phyloP scores from a whole-genome alignment of 2,797 vertebrate genomes.

The Notoglanidium macrostoma region DNA sequence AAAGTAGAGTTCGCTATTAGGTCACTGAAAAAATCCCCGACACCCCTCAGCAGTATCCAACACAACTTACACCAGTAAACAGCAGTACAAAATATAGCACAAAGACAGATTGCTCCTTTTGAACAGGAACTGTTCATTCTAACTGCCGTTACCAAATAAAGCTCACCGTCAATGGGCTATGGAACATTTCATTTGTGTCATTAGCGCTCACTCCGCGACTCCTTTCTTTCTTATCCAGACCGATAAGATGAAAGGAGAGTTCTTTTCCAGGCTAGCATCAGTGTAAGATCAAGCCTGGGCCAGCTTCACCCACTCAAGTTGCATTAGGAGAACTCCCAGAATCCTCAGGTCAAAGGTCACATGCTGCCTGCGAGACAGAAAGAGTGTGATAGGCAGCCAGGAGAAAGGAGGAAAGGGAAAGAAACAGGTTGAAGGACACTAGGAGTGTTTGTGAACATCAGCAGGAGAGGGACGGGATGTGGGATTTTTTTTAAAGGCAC shows the following conservation, averaged over 20 bases:
- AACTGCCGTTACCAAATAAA: not conserved
- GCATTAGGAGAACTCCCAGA: slow-evolving; percentile 19
- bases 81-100: not conserved
- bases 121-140: not conserved
- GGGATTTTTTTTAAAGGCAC: not conserved
- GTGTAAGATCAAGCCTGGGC: slow-evolving; percentile 1
- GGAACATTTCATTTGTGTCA: slow-evolving; percentile 12
- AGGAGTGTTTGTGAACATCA: slow-evolving; percentile 8
- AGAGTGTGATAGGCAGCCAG: not conserved
- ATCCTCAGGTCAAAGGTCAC: slow-evolving; percentile 24
- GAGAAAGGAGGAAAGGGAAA: not conserved
- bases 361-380: not conserved
- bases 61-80: not conserved
- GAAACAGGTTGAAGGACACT: slow-evolving; percentile 4
- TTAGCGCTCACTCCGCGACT: not conserved
- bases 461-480: not conserved
- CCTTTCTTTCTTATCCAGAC: slow-evolving; percentile 10
- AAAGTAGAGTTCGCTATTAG: not conserved
- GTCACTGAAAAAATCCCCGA: not conserved
- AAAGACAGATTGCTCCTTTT: not conserved
- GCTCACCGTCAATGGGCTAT: not conserved
- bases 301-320: slow-evolving; percentile 1
- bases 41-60: not conserved
- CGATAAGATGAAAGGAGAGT: not conserved
- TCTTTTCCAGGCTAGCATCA: not conserved